Percentiles rank a stretch among this genome's conserved stretches.
phyloP scores from a whole-genome alignment of 2,888 invertebrate genomes.

The Rotaria magnacalcarata region DNA sequence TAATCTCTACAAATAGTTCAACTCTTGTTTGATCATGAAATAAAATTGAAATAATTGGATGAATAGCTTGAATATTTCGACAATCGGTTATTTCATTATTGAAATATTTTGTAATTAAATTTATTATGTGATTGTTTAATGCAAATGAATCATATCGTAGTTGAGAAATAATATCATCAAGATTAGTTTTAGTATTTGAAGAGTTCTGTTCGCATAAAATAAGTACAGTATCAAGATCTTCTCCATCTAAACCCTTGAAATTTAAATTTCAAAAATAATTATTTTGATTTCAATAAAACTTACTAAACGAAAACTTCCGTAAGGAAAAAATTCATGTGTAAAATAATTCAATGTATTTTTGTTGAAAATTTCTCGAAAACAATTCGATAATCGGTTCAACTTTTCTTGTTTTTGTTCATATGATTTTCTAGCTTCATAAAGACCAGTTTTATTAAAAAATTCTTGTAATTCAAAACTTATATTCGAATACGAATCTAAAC shows the following conservation, averaged over 20 bases:
- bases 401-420: neutral
- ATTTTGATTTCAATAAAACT: neutral
- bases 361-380: neutral
- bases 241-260: neutral
- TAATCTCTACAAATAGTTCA: conserved; percentile 4
- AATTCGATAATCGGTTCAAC: neutral
- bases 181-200: neutral
- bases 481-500: neutral
- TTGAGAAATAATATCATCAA: neutral
- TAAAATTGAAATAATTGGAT: conserved; percentile 1
- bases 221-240: conserved; percentile 11
- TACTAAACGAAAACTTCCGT: conserved; percentile 6
- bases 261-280: neutral
- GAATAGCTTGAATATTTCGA: neutral
- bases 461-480: neutral
- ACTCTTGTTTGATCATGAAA: conserved; percentile 1
- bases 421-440: neutral
- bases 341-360: neutral
- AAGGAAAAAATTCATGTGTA: neutral
- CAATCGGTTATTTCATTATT: neutral
- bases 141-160: neutral
- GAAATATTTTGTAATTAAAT: neutral
- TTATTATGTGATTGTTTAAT: neutral
- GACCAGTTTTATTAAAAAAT: neutral
- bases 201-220: neutral